Conservation (phyloP, 2,113 vertebrate species). For the Hemicordylus capensis region DNA sequence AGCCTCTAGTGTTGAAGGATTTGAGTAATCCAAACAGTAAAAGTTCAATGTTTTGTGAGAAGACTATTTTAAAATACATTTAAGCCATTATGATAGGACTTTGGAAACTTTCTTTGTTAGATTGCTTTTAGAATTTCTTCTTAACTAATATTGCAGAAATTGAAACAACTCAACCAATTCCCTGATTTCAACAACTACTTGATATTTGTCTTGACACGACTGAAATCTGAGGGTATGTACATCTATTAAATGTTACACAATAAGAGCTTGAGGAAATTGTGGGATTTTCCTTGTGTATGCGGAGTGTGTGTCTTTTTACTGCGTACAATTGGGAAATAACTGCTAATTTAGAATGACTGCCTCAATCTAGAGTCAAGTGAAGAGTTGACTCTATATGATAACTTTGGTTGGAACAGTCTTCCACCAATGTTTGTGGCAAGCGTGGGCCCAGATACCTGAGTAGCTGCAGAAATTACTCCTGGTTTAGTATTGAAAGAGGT, state of each 20-base stretch:
- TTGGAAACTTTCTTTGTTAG: not conserved
- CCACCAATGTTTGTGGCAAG: not conserved
- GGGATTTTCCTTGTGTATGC: not conserved
- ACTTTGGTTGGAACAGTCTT: not conserved
- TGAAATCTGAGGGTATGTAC: slow-evolving; percentile 91
- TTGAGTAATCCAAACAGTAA: not conserved
- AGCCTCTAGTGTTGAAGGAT: not conserved
- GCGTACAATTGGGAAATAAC: not conserved
- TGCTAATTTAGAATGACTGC: not conserved
- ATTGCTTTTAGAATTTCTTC: not conserved
- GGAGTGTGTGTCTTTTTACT: not conserved
- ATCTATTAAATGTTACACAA: not conserved
- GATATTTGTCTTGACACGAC: slow-evolving; percentile 92
- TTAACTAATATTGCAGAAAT: slow-evolving; percentile 78
- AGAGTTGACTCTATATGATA: not conserved
- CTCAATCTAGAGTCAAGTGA: not conserved
- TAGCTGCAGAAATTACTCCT: not conserved
- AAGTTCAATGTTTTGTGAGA: not conserved
- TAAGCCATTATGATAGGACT: not conserved
- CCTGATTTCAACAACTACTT: slow-evolving; percentile 97
- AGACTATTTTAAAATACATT: not conserved
- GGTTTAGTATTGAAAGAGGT: not conserved
- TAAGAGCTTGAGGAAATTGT: not conserved
- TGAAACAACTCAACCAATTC: slow-evolving; percentile 95
- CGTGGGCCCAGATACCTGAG: not conserved